These are phyloP conservation scores for Parasteatoda tepidariorum DNA, from an alignment of 1,140 invertebrate genomes.

Conservation along the genomic window DNA sequence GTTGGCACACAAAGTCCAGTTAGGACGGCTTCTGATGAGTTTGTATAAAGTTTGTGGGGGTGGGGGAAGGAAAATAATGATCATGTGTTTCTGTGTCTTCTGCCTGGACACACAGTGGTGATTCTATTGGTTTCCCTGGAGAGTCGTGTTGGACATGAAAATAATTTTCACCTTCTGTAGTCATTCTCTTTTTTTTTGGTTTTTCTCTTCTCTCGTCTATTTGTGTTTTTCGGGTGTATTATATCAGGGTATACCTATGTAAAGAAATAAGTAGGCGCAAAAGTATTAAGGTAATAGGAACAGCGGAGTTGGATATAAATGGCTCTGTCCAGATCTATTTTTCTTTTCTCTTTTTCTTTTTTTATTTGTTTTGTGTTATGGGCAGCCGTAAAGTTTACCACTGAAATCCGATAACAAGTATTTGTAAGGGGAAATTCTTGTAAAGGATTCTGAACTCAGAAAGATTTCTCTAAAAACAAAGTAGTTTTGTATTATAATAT, in stretches of 20 bases:
- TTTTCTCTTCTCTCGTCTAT: not conserved
- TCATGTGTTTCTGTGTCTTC: slow-evolving; percentile 38
- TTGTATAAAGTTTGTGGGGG: not conserved
- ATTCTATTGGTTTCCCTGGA: slow-evolving; percentile 4
- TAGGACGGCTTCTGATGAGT: slow-evolving; percentile 7
- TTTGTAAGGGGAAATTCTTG: no score
- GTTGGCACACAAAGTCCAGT: not conserved
- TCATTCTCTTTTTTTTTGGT: slow-evolving; percentile 23
- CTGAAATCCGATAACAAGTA: no score
- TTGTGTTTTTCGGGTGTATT: not conserved
- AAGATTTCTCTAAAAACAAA: no score
- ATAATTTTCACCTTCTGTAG: slow-evolving; percentile 17
- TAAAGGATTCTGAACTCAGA: no score
- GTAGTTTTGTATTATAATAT: no score
- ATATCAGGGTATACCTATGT: not conserved
- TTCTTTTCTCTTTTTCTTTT: no score
- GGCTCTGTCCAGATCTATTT: no score
- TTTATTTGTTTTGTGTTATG: no score
- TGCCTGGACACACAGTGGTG: not conserved
- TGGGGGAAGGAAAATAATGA: not conserved
- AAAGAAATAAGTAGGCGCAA: slow-evolving; percentile 28
- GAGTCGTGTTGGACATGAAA: slow-evolving; percentile 50
- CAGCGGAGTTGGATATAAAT: no score
- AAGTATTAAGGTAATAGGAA: no score
- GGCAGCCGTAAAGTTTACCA: no score